These are phyloP conservation scores for Eumacrocentrus americanus DNA, from an alignment of 2,888 invertebrate genomes.

Conservation along the genomic window DNA sequence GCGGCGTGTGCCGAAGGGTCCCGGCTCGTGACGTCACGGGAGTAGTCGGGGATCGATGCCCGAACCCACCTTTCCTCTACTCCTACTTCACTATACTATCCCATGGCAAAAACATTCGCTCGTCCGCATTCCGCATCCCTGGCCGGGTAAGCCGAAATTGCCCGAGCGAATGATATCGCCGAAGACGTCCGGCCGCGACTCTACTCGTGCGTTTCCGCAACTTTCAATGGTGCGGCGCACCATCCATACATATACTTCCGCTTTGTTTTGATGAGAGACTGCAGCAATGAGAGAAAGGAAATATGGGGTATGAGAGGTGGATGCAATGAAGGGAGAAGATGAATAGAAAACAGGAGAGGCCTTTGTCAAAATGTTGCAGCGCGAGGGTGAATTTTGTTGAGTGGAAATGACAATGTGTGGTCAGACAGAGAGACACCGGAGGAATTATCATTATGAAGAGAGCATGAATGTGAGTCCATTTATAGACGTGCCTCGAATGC, in stretches of 20 bases:
- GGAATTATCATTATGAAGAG: neutral
- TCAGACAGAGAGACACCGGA: neutral
- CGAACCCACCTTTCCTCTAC: constrained; percentile 44
- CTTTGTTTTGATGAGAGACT: constrained; percentile 7
- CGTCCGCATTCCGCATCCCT: constrained; percentile 4
- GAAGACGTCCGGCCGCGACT: constrained; percentile 8
- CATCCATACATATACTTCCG: no score
- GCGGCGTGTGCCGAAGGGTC: constrained; percentile 45
- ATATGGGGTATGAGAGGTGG: neutral
- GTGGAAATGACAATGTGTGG: constrained; percentile 9
- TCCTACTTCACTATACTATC: constrained; percentile 44
- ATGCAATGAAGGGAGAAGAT: neutral
- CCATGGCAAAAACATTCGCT: constrained; percentile 54
- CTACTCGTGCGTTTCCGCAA: constrained; percentile 1
- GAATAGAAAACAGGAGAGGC: constrained; percentile 2
- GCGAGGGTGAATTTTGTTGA: neutral
- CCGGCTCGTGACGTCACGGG: constrained; percentile 58
- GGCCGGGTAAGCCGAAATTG: constrained; percentile 6
- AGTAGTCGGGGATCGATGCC: constrained; percentile 59
- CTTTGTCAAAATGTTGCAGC: neutral
- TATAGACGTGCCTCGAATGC: constrained; percentile 3
- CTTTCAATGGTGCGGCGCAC: constrained; percentile 1
- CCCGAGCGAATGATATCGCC: constrained; percentile 9
- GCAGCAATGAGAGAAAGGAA: neutral
- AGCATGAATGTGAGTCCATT: neutral